These are phyloP conservation scores for Anser cygnoides DNA, from an alignment of 2,113 vertebrate species.

Conservation along the genomic window DNA sequence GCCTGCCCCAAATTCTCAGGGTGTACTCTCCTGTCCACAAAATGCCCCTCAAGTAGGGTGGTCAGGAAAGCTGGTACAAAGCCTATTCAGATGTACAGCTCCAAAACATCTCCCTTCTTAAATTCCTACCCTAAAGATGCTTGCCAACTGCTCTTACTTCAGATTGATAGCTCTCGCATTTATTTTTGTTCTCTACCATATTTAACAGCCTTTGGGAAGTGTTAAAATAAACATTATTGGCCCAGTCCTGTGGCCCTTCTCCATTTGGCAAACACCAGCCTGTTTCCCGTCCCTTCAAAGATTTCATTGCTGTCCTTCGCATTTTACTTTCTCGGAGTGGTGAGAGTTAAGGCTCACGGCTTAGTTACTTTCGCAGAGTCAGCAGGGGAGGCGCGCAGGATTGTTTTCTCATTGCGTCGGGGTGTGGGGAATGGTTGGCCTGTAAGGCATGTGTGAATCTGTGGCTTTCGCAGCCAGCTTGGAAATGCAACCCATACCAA, in stretches of 20 bases:
- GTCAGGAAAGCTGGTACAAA: background rate
- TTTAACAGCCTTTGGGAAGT: conserved; percentile 35
- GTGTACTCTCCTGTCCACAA: background rate
- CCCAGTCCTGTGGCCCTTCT: background rate
- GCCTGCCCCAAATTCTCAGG: background rate
- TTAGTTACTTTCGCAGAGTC: background rate
- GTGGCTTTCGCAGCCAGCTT: background rate
- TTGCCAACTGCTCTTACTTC: background rate
- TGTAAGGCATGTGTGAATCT: background rate
- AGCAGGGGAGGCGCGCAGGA: background rate
- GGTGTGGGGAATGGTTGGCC: background rate
- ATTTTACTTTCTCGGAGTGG: conserved; percentile 14
- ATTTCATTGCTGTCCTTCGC: background rate
- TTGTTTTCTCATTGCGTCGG: conserved; percentile 5
- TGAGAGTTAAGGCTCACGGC: background rate
- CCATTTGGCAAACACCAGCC: conserved; percentile 29
- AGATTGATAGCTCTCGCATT: background rate
- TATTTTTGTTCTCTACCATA: conserved; percentile 31
- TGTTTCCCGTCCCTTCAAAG: background rate
- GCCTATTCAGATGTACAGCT: background rate
- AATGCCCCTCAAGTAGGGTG: background rate
- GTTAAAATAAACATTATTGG: conserved; percentile 55
- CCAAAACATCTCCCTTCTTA: background rate
- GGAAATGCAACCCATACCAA: background rate
- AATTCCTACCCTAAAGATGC: background rate